These are phyloP conservation scores for Diglossa cyanea DNA, from an alignment of 2,797 vertebrate genomes.

Conservation along the genomic window DNA sequence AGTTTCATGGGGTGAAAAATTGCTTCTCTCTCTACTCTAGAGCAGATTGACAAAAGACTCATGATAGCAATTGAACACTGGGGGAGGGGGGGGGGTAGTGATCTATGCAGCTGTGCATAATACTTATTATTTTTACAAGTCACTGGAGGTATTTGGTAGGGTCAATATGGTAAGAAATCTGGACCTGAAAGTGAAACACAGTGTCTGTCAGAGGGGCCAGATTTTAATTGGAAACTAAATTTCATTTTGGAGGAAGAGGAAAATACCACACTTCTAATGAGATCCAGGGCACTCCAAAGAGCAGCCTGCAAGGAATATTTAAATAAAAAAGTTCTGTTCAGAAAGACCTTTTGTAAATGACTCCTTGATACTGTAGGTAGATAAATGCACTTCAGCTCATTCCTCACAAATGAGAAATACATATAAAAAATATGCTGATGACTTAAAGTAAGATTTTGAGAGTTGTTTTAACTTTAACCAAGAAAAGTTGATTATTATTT, in stretches of 20 bases:
- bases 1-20: slow-evolving; percentile 2
- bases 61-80: slow-evolving; percentile 26
- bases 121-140: slow-evolving; percentile 56
- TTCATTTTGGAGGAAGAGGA: slow-evolving; percentile 52
- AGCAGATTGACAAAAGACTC: slow-evolving; percentile 45
- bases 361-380: background rate
- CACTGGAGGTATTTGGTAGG: slow-evolving; percentile 44
- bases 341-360: background rate
- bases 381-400: background rate
- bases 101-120: slow-evolving; percentile 46
- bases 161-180: slow-evolving; percentile 43
- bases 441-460: background rate
- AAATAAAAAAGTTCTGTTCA: background rate
- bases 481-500: background rate
- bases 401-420: background rate
- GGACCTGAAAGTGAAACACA: slow-evolving; percentile 58
- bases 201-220: slow-evolving; percentile 41
- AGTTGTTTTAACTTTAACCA: background rate
- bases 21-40: background rate
- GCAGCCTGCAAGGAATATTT: slow-evolving; percentile 5
- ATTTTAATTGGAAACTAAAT: slow-evolving; percentile 59
- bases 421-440: background rate
- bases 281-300: slow-evolving; percentile 39
- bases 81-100: background rate
- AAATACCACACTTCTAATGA: slow-evolving; percentile 59